These are phyloP conservation scores for Alfaro cultratus DNA, from an alignment of 2,797 vertebrate genomes.

Conservation along the genomic window DNA sequence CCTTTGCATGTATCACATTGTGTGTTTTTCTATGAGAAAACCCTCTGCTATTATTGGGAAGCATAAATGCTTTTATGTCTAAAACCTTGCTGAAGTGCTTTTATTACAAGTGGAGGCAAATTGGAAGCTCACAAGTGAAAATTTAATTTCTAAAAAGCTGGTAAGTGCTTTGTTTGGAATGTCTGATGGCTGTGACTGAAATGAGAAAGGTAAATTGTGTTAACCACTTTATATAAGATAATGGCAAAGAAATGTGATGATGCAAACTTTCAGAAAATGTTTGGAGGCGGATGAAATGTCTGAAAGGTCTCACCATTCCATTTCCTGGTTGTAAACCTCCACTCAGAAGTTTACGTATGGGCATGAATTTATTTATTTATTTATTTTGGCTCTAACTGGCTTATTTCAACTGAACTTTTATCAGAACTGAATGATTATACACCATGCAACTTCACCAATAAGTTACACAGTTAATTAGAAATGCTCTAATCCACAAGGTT, in stretches of 20 bases:
- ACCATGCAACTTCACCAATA: background rate
- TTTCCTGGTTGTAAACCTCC: background rate
- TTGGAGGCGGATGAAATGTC: background rate
- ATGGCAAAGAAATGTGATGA: slow-evolving; percentile 41
- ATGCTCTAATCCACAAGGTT: too few species aligned
- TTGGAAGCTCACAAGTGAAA: background rate
- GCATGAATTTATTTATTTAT: background rate
- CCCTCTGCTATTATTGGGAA: background rate
- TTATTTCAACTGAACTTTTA: background rate
- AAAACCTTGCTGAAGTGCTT: slow-evolving; percentile 21
- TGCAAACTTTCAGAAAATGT: slow-evolving; percentile 55
- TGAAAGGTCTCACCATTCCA: too few species aligned
- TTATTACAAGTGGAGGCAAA: slow-evolving; percentile 5
- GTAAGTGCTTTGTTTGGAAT: slow-evolving; percentile 9
- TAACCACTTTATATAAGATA: slow-evolving; percentile 40
- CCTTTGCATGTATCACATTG: background rate
- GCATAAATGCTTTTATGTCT: slow-evolving; percentile 6
- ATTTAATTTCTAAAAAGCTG: background rate
- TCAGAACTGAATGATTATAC: background rate
- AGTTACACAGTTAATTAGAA: too few species aligned
- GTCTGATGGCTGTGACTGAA: slow-evolving; percentile 38
- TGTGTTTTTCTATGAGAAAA: slow-evolving; percentile 1
- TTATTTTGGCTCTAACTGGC: background rate
- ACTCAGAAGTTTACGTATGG: background rate
- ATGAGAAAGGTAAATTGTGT: slow-evolving; percentile 34